Evolutionary conservation across 2,113 vertebrate species (phyloP).

Genomic region (Tyrannus savana): DNA sequence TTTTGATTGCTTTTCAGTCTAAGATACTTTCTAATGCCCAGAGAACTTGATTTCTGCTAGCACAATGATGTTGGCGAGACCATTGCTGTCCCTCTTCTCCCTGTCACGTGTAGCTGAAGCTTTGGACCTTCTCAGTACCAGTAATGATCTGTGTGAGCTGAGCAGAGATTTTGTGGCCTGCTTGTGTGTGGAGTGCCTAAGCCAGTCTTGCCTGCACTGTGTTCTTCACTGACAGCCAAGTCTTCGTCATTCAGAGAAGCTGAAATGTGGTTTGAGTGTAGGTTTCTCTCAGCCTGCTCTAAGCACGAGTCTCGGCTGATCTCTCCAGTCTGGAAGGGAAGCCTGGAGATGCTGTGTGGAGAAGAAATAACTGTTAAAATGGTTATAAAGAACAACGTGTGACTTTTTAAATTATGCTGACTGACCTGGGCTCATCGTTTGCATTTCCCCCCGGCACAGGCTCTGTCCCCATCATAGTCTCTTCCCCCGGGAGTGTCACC

Average conservation of each 20-base stretch:
- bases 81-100: background rate
- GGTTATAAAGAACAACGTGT: background rate
- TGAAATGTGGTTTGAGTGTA: background rate
- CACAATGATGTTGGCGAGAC: background rate
- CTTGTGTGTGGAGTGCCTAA: background rate
- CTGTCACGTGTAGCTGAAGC: rapidly evolving
- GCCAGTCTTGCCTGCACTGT: rapidly evolving
- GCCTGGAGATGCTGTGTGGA: background rate
- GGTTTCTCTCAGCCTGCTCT: background rate
- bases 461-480: constrained; percentile 70
- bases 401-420: background rate
- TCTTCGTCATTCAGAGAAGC: background rate
- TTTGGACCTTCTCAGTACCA: background rate
- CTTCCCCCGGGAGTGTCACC: constrained; percentile 46
- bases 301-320: background rate
- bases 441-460: constrained; percentile 12
- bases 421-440: background rate
- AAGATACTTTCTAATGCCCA: background rate
- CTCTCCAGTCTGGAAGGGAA: background rate
- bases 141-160: background rate
- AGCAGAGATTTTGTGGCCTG: background rate
- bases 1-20: background rate
- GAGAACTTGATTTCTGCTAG: background rate
- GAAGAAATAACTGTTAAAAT: background rate
- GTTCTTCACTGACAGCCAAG: background rate